Percentiles rank a stretch among this genome's conserved stretches.
phyloP scores from a whole-genome alignment of 2,113 vertebrate genomes.

The Sturnus vulgaris region DNA sequence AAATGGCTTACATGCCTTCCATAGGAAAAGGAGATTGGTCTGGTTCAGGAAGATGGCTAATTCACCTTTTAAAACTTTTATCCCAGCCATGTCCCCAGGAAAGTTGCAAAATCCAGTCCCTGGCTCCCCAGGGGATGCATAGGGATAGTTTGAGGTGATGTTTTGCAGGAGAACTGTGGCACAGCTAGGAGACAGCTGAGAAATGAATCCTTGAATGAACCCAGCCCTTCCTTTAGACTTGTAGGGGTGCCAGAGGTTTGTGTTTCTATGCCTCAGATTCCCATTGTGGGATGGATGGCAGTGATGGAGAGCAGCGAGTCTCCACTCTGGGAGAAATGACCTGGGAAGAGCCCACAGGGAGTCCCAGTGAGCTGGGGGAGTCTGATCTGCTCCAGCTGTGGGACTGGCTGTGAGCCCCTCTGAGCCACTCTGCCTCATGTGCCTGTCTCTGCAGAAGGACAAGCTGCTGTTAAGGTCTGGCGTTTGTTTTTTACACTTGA shows the following conservation, averaged over 20 bases:
- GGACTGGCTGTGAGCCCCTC: background rate
- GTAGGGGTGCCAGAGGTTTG: accelerated
- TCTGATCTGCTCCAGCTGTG: accelerated
- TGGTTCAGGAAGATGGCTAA: background rate
- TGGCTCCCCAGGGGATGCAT: background rate
- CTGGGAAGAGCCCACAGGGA: background rate
- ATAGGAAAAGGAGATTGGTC: background rate
- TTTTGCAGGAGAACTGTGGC: background rate
- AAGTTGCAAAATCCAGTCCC: background rate
- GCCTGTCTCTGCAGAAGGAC: background rate
- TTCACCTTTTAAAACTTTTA: background rate
- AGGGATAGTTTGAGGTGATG: no score
- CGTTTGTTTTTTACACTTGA: background rate
- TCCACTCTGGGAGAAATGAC: background rate
- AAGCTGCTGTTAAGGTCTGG: background rate
- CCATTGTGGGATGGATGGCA: background rate
- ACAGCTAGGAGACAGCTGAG: background rate
- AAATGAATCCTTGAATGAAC: background rate
- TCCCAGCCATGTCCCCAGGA: background rate
- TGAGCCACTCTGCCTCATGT: background rate
- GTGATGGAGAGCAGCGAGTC: background rate
- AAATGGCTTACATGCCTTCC: background rate
- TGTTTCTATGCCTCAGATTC: background rate
- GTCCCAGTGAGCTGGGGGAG: accelerated
- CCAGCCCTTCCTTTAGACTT: background rate